Evolutionary conservation across 2,888 invertebrate genomes (phyloP).

Genomic region (Taenaris catops): DNA sequence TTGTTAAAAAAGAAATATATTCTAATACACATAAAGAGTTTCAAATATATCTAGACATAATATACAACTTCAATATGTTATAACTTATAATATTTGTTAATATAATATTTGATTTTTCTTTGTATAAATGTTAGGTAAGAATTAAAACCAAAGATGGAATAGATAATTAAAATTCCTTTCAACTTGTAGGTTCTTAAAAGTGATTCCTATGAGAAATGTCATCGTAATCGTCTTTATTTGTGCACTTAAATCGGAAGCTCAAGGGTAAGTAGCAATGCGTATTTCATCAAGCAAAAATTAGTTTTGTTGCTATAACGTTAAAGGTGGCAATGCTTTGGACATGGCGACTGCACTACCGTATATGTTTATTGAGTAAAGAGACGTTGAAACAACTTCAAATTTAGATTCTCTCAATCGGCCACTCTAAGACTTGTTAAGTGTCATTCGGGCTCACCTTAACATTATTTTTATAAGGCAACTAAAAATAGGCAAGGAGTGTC

Average conservation of each 20-base stretch:
- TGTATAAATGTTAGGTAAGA: too few relatives aligned
- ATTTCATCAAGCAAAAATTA: constrained; percentile 1
- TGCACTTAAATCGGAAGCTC: constrained; percentile 33
- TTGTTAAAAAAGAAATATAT: too few relatives aligned
- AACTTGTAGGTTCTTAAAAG: constrained; percentile 37
- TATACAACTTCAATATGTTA: too few relatives aligned
- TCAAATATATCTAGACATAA: too few relatives aligned
- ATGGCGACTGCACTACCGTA: constrained; percentile 6
- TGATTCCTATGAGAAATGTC: constrained; percentile 58
- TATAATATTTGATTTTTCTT: too few relatives aligned
- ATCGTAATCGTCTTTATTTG: constrained; percentile 53
- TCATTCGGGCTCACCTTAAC: constrained; percentile 46
- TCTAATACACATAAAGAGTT: too few relatives aligned
- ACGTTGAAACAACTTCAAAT: constrained; percentile 54
- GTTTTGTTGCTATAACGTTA: constrained; percentile 1
- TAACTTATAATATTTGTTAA: too few relatives aligned
- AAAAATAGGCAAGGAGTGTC: constrained; percentile 29
- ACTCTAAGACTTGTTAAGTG: constrained; percentile 59
- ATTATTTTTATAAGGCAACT: constrained; percentile 50
- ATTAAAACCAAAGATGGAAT: too few relatives aligned
- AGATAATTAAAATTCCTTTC: constrained; percentile 20
- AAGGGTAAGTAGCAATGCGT: neutral
- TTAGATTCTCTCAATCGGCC: constrained; percentile 54
- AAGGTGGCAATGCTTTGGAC: constrained; percentile 1
- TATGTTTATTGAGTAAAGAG: constrained; percentile 7